Percentiles rank a stretch among this genome's conserved stretches.
These are phyloP conservation scores for Poecile montanus DNA, from an alignment of 2,797 vertebrate species.

Conservation along the genomic window DNA sequence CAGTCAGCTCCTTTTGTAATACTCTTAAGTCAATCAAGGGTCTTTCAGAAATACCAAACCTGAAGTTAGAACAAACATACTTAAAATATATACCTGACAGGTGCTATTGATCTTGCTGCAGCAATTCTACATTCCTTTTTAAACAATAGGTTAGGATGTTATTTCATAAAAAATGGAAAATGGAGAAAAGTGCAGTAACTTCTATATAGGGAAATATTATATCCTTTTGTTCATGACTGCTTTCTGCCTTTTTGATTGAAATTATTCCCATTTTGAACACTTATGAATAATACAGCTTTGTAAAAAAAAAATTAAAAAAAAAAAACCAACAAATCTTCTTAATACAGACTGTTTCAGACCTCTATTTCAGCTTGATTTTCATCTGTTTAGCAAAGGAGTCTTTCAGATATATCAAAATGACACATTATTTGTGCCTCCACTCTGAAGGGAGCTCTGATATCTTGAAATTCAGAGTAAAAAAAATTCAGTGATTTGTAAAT, in stretches of 20 bases:
- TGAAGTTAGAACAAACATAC: neutral
- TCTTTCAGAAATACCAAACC: neutral
- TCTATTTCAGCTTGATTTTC: neutral
- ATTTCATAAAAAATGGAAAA: neutral
- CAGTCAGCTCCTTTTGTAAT: neutral
- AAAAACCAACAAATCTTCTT: neutral
- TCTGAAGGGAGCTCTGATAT: neutral
- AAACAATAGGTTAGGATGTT: neutral
- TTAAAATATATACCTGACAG: neutral
- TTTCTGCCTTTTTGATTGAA: neutral
- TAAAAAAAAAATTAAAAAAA: neutral
- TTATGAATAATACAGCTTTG: neutral
- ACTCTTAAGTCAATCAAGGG: neutral
- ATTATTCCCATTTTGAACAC: neutral
- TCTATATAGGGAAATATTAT: neutral
- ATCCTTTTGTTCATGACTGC: neutral
- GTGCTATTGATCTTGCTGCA: neutral
- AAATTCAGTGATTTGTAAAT: neutral
- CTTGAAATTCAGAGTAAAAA: neutral
- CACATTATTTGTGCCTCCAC: neutral
- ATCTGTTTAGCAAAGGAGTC: neutral
- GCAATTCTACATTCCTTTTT: neutral
- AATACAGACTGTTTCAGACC: neutral
- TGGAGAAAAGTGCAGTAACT: fast-evolving
- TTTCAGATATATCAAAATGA: neutral